Base-by-base conservation (phyloP, 1,140 invertebrate genomes). In the Centruroides vittatus region DNA sequence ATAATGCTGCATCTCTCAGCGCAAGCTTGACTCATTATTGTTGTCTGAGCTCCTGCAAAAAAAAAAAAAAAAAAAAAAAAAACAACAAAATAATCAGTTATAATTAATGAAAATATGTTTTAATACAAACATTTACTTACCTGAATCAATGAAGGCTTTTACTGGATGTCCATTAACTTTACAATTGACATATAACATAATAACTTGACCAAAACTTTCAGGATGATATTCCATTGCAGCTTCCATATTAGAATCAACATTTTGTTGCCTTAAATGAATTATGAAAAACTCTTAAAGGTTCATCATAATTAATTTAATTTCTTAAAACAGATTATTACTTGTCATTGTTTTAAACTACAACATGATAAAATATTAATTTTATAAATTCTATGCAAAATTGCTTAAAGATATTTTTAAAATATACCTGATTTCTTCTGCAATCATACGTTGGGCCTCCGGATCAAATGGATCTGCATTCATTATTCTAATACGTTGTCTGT, bases 181-280 rank as follows among this genome's bases (percentile, higher is more conserved):
- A 71, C 91, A 94, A 72, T 94, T 89, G 59, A 98, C 94, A 70
- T 98, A 98, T 49, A 98, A 79, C 94, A 98, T 98, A 11, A 89
- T 84, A 52, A 98, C 94, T 13, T 91, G 93, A 55, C 93, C 95
- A 78, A 98, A 98, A 23, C 89, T 94, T 74, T 98, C 94, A 0
- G 95, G 95, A 76, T 94, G 93, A 72, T 91, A 93, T 72, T 98
- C 94, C 83, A 98, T 96, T 1, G 94, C 95, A 1, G 91, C 91
- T 71, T 97, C 92, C 94, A 98, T 98, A 72, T 98, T 98, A 0
- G 89, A 89, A 78, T 98, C 92, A 61, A 98, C 94, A 74, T 97
- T 97, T 72, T 95, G 92, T 69, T 93, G 86, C 55, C 75, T 72
- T 60, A 4, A 67, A 41, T 41, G 1, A 41, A 6, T 55, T 41